Evolutionary conservation across 2,113 vertebrate species (phyloP).

Genomic region (Nyctibius bracteatus): DNA sequence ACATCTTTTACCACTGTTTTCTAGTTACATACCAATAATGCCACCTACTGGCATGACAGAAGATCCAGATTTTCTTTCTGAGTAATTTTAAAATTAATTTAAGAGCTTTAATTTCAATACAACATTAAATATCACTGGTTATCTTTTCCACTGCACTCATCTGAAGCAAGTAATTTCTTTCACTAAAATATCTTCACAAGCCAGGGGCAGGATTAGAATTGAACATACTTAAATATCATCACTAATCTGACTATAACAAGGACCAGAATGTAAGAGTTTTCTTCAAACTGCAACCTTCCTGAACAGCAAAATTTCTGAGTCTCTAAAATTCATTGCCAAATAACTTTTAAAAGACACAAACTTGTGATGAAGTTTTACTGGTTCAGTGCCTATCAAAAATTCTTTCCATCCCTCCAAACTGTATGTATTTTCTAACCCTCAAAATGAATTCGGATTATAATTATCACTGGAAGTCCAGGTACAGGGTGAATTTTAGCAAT

Average conservation of each 20-base stretch:
- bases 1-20: background rate
- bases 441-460: background rate
- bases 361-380: background rate
- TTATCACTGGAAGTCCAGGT: background rate
- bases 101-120: background rate
- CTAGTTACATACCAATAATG: background rate
- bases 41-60: constrained; percentile 38
- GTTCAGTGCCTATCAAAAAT: background rate
- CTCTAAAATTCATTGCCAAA: background rate
- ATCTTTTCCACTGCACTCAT: background rate
- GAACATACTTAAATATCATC: background rate
- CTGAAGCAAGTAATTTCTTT: background rate
- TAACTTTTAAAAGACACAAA: background rate
- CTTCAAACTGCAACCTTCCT: background rate
- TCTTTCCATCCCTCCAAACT: background rate
- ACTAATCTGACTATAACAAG: background rate
- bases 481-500: background rate
- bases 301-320: background rate
- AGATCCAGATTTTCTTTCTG: background rate
- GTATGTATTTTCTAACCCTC: background rate
- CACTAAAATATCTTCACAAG: background rate
- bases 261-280: background rate
- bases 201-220: background rate
- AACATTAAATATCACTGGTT: background rate
- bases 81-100: background rate